Percentiles rank a stretch among this genome's conserved stretches.
These are phyloP conservation scores for Endotricha flammealis DNA, from an alignment of 2,888 invertebrate species.

Conservation along the genomic window DNA sequence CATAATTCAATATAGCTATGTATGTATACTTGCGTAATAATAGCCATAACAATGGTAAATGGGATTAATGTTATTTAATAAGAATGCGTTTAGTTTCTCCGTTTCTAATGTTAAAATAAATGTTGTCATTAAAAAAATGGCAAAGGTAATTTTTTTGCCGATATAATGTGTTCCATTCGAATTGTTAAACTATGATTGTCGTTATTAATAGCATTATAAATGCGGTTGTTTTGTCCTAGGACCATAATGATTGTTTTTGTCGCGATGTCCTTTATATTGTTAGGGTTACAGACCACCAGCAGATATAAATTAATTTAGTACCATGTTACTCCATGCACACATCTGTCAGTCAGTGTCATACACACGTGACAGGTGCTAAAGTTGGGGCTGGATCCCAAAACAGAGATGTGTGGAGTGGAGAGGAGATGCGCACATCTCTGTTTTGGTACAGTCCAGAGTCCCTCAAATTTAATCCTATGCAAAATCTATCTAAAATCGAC, in stretches of 20 bases:
- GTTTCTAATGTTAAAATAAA: conserved; percentile 61
- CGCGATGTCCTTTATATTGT: conserved; percentile 50
- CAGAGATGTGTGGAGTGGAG: too few species aligned
- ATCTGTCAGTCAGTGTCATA: too few species aligned
- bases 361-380: too few species aligned
- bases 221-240: conserved; percentile 56
- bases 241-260: conserved; percentile 63
- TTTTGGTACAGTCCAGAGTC: too few species aligned
- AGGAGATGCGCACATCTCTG: too few species aligned
- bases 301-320: too few species aligned
- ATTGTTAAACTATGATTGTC: conserved; percentile 48
- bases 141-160: conserved; percentile 48
- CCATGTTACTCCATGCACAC: too few species aligned
- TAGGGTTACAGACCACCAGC: too few species aligned
- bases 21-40: conserved; percentile 28
- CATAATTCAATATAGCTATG: conserved; percentile 20
- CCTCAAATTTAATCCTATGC: too few species aligned
- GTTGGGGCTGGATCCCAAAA: too few species aligned
- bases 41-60: conserved; percentile 38
- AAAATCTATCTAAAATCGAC: too few species aligned
- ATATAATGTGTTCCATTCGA: conserved; percentile 66
- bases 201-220: conserved; percentile 76
- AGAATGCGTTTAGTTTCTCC: conserved; percentile 36
- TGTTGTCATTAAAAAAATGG: conserved; percentile 46
- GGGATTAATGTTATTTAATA: conserved; percentile 27